These are phyloP conservation scores for Parazoanthus swiftii DNA, from an alignment of 92 coral and sea anemone genomes.

Conservation along the genomic window DNA sequence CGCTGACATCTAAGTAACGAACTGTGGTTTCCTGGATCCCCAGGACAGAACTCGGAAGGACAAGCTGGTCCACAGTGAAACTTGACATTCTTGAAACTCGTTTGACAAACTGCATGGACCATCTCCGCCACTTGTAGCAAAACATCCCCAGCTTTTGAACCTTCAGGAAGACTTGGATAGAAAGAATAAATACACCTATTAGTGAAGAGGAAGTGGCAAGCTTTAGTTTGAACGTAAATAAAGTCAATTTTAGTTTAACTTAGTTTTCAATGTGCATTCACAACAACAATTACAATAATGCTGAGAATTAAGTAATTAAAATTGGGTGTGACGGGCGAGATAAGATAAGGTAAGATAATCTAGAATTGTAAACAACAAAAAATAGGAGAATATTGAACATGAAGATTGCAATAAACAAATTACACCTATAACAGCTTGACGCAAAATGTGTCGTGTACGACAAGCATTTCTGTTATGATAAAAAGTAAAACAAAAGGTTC, in stretches of 20 bases:
- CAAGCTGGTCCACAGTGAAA: slow-evolving; percentile 32
- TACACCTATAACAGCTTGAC: not conserved
- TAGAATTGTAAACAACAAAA: no score
- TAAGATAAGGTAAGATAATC: no score
- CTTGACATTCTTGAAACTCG: slow-evolving; percentile 11
- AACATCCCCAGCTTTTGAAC: slow-evolving; percentile 16
- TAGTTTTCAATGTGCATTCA: no score
- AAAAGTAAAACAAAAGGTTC: not conserved
- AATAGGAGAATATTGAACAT: no score
- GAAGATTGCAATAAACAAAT: no score
- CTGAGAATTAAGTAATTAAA: no score
- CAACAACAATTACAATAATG: no score
- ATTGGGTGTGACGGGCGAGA: no score
- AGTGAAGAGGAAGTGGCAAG: no score
- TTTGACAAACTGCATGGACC: slow-evolving; percentile 20
- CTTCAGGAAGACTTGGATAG: not conserved
- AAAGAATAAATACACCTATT: not conserved
- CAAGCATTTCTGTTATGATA: not conserved
- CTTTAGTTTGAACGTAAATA: no score
- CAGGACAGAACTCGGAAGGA: slow-evolving; percentile 13
- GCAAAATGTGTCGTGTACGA: no score
- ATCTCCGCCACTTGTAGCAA: slow-evolving; percentile 30
- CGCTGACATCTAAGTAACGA: slow-evolving; percentile 3
- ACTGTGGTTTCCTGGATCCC: slow-evolving; percentile 9
- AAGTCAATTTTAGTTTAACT: not conserved